Evolutionary conservation across 2,797 vertebrate genomes (phyloP).

Genomic region (Scolopax bukidnonensis): DNA sequence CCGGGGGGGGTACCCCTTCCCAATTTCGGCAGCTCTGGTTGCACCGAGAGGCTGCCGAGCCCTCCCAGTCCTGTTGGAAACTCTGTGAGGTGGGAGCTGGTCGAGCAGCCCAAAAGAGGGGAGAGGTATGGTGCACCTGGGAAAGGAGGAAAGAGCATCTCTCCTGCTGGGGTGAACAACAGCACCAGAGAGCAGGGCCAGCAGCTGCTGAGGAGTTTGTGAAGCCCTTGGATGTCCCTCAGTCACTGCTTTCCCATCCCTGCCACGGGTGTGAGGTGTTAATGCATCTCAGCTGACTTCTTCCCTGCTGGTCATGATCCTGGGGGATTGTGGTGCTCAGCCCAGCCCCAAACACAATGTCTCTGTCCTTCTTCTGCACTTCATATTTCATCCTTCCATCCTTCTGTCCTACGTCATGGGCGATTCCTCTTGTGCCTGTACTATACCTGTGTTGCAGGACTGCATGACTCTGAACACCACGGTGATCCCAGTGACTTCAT

Average conservation of each 20-base stretch:
- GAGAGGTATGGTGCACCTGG: neutral
- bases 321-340: neutral
- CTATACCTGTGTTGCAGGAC: neutral
- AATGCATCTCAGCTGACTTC: neutral
- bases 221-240: neutral
- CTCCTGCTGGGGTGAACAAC: too few species aligned
- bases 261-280: neutral
- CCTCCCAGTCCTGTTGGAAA: neutral
- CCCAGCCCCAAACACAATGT: neutral
- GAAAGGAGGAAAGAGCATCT: neutral
- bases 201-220: neutral
- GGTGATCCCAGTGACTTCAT: slow-evolving; percentile 54
- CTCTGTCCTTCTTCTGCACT: neutral
- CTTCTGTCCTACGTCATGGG: neutral
- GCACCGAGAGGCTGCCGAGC: neutral
- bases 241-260: accelerated
- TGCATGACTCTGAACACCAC: slow-evolving; percentile 12
- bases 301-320: neutral
- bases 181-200: neutral
- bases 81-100: neutral
- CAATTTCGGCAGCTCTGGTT: neutral
- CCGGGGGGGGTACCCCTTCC: neutral
- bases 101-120: neutral
- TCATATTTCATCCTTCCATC: neutral
- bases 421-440: neutral